Evolutionary conservation across 1,140 invertebrate species (phyloP).

Genomic region (Polypedilum vanderplanki): DNA sequence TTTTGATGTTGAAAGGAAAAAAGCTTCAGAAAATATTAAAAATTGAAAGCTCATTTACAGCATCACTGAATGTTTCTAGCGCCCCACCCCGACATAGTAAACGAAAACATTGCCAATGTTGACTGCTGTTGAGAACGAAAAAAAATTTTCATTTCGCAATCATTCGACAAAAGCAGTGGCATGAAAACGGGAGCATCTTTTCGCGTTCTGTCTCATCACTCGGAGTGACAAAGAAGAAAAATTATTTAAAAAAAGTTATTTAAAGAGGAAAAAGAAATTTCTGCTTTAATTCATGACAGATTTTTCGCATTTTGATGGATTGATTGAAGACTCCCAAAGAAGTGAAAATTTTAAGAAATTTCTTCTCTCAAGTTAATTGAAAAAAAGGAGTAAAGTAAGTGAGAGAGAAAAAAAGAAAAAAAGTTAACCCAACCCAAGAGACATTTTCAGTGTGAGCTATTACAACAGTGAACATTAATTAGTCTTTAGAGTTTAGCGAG

Average conservation of each 20-base stretch:
- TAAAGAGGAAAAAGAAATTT: no score
- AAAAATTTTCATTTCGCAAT: neutral
- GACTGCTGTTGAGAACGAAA: neutral
- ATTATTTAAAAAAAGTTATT: neutral
- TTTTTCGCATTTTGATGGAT: no score
- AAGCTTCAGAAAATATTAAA: neutral
- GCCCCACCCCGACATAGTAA: neutral
- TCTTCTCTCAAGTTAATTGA: no score
- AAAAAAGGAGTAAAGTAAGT: no score
- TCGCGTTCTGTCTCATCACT: slow-evolving; percentile 1
- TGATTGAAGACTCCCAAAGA: no score
- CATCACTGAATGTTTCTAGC: neutral
- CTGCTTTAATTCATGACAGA: no score
- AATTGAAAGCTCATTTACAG: neutral
- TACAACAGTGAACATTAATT: neutral
- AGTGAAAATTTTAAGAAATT: no score
- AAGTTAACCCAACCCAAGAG: slow-evolving; percentile 10
- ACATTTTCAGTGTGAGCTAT: neutral
- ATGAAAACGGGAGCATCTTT: neutral
- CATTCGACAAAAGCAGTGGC: neutral
- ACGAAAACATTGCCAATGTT: no score
- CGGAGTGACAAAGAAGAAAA: slow-evolving; percentile 6
- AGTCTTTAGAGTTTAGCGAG: neutral
- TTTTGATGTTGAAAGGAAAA: neutral
- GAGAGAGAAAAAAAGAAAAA: neutral